Evolutionary conservation across 2,888 invertebrate genomes (phyloP).

Genomic region (Crocallis elinguaria): DNA sequence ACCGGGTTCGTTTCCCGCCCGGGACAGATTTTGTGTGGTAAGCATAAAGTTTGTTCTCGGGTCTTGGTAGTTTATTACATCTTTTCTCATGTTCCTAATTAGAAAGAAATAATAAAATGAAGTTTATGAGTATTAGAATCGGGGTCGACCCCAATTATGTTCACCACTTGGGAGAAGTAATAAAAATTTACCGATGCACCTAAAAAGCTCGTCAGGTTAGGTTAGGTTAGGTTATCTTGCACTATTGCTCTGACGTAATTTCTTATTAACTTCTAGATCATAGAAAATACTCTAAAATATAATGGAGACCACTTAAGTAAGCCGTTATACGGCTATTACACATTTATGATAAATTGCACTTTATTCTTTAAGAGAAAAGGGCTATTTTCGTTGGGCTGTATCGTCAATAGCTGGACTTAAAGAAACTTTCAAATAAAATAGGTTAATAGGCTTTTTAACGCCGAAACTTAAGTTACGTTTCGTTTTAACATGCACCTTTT

Average conservation of each 20-base stretch:
- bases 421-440: constrained; percentile 78
- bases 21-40: too few species aligned
- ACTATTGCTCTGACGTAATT: constrained; percentile 36
- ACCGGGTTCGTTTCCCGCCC: too few species aligned
- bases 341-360: not conserved
- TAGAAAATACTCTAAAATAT: constrained; percentile 43
- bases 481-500: constrained; percentile 68
- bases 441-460: constrained; percentile 81
- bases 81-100: too few species aligned
- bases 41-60: too few species aligned
- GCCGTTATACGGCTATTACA: constrained; percentile 42
- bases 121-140: too few species aligned
- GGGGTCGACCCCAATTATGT: too few species aligned
- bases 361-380: not conserved
- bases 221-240: constrained; percentile 19
- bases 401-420: constrained; percentile 43
- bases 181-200: constrained; percentile 1
- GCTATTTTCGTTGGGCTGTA: not conserved
- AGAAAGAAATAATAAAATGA: too few species aligned
- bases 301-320: constrained; percentile 51
- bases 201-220: constrained; percentile 12
- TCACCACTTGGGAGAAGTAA: not conserved
- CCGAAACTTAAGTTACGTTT: constrained; percentile 71
- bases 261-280: constrained; percentile 48
- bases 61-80: too few species aligned